Percentiles rank a stretch among this genome's conserved stretches.
Evolutionary conservation across 2,113 vertebrate species (phyloP).

Genomic region (Cyprinodon brontotheroides): DNA sequence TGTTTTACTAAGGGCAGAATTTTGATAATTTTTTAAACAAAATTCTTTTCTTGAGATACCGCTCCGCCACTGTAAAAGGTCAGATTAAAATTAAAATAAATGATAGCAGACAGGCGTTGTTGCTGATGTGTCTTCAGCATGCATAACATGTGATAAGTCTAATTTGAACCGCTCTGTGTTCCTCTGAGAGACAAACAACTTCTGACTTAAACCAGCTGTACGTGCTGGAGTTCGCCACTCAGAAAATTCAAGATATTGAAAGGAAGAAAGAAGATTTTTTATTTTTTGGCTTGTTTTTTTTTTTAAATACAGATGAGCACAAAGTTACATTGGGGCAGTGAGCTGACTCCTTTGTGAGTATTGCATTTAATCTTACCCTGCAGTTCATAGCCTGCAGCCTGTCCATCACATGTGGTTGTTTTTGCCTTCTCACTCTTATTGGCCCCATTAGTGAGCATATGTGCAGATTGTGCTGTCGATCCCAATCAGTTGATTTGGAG

Average conservation of each 20-base stretch:
- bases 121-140: conserved; percentile 1
- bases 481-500: conserved; percentile 50
- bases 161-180: conserved; percentile 8
- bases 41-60: conserved; percentile 33
- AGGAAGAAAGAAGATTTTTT: conserved; percentile 9
- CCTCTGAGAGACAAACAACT: conserved; percentile 23
- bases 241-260: conserved; percentile 20
- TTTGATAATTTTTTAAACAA: not conserved
- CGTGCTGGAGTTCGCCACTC: conserved; percentile 14
- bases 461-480: conserved; percentile 55
- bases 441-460: conserved; percentile 49
- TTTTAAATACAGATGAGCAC: conserved; percentile 39
- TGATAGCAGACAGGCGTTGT: conserved; percentile 42
- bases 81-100: conserved; percentile 18
- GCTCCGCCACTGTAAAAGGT: conserved; percentile 41
- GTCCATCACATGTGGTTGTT: conserved; percentile 24
- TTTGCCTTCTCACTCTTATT: conserved; percentile 39
- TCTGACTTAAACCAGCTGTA: conserved; percentile 26
- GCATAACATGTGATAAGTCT: conserved; percentile 21
- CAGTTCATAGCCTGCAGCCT: not conserved
- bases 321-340: conserved; percentile 2
- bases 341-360: not conserved
- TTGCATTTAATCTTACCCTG: not conserved
- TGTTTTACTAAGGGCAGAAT: not conserved
- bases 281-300: conserved; percentile 10